Conservation (phyloP, 1,140 invertebrate species). For the Scylla paramamosain region DNA sequence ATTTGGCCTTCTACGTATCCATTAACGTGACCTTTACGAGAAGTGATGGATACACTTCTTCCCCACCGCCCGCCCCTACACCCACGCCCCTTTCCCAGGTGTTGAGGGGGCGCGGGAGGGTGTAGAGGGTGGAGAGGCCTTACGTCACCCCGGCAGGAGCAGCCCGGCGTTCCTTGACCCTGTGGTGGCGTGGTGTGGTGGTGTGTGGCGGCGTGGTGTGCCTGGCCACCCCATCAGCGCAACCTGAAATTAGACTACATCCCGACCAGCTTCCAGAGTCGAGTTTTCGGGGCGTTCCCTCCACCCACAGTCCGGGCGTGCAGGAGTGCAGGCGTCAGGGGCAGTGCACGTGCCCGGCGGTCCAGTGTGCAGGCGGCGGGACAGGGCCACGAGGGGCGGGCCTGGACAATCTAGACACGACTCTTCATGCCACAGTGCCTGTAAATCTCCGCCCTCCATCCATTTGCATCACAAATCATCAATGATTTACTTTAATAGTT, state of each 20-base stretch:
- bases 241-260: constrained; percentile 35
- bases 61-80: neutral
- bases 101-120: neutral
- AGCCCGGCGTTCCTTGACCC: neutral
- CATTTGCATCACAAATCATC: constrained; percentile 31
- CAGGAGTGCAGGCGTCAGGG: neutral
- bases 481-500: constrained; percentile 57
- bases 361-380: neutral
- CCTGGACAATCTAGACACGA: neutral
- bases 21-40: constrained; percentile 22
- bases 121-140: neutral
- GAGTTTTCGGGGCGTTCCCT: neutral
- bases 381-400: neutral
- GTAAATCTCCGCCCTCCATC: neutral
- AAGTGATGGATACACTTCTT: neutral
- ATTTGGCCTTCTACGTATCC: constrained; percentile 20
- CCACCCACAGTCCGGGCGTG: neutral
- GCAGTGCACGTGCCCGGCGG: neutral
- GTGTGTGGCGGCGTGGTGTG: neutral
- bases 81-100: neutral
- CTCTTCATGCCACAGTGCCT: neutral
- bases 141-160: neutral
- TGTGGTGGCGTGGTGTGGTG: neutral
- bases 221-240: neutral
- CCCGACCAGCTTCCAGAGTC: neutral